A percentile compares a stretch with the other conserved stretches of the same genome.
phyloP scores from a whole-genome alignment of 2,888 invertebrate genomes.

The Acanthosepion pharaonis region DNA sequence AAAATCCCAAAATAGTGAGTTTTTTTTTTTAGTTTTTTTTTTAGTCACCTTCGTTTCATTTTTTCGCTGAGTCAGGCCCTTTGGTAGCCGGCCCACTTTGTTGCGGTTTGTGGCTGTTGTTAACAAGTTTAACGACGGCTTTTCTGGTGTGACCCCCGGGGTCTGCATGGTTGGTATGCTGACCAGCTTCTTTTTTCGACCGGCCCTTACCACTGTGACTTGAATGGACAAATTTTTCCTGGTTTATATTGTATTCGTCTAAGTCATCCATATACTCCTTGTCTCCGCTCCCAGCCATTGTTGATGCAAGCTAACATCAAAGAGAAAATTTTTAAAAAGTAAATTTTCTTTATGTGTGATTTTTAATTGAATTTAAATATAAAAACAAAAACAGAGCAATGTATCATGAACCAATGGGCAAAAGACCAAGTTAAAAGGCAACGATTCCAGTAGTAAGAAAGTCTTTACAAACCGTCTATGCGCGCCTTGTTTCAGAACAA shows the following conservation, averaged over 20 bases:
- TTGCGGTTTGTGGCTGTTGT: constrained; percentile 63
- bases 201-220: constrained; percentile 93
- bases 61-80: background rate
- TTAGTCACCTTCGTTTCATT: background rate
- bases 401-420: too few relatives aligned
- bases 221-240: constrained; percentile 90
- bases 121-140: constrained; percentile 78
- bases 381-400: too few relatives aligned
- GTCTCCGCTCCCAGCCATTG: background rate
- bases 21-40: background rate
- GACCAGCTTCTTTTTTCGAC: constrained; percentile 89
- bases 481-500: too few relatives aligned
- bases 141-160: constrained; percentile 95
- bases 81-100: background rate
- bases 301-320: background rate
- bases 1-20: too few relatives aligned
- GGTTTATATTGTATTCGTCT: constrained; percentile 94
- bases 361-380: background rate
- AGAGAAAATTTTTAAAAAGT: background rate
- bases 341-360: background rate
- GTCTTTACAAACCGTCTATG: too few relatives aligned
- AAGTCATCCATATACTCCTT: constrained; percentile 81
- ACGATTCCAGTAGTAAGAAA: too few relatives aligned
- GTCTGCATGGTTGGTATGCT: constrained; percentile 92
- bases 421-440: too few relatives aligned